Evolutionary conservation across 2,888 invertebrate genomes (phyloP).

Genomic region (Chrysolina americana): DNA sequence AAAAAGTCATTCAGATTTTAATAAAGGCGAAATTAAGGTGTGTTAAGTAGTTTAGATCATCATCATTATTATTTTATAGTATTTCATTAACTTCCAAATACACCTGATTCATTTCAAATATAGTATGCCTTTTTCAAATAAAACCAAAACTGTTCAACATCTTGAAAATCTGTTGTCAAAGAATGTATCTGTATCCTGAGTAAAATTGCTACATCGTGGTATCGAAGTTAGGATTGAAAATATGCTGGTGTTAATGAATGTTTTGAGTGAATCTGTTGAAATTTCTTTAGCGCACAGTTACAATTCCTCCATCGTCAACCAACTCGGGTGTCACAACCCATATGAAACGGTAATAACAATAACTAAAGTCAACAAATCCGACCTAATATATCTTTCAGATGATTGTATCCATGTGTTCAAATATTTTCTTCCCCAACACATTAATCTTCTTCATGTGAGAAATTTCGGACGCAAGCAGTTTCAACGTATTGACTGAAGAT

Average conservation of each 20-base stretch:
- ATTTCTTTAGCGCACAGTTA: background rate
- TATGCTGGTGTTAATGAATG: background rate
- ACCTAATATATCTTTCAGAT: slow-evolving; percentile 27
- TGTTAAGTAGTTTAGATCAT: too few relatives aligned
- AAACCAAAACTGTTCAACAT: too few relatives aligned
- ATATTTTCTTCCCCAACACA: slow-evolving; percentile 24
- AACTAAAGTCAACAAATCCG: slow-evolving; percentile 23
- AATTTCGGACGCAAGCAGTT: slow-evolving; percentile 14
- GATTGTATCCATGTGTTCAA: slow-evolving; percentile 30
- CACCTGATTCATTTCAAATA: too few relatives aligned
- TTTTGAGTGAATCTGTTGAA: background rate
- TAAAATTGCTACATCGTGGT: too few relatives aligned
- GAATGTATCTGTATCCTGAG: too few relatives aligned
- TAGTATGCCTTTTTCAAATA: too few relatives aligned
- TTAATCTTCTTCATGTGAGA: slow-evolving; percentile 29
- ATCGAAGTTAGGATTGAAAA: too few relatives aligned
- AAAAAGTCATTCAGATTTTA: too few relatives aligned
- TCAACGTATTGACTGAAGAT: slow-evolving; percentile 24
- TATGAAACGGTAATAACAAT: background rate
- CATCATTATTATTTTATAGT: too few relatives aligned
- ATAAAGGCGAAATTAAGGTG: too few relatives aligned
- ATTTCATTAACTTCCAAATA: too few relatives aligned
- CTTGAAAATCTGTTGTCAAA: too few relatives aligned
- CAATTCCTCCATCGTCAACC: background rate
- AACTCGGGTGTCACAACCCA: background rate